These are phyloP conservation scores for Ylistrum balloti DNA, from an alignment of 1,140 invertebrate species.

Conservation along the genomic window DNA sequence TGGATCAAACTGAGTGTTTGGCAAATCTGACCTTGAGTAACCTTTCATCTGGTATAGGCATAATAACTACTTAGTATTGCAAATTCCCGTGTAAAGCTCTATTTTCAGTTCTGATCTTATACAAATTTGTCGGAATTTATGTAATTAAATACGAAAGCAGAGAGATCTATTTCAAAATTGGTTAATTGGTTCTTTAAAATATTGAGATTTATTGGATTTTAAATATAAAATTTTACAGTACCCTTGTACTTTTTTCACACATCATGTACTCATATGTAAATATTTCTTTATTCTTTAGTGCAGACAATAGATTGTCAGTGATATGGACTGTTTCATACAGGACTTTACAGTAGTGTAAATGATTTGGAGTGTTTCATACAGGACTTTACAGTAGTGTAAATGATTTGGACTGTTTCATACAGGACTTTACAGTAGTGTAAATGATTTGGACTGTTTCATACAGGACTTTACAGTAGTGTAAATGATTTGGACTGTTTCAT, in stretches of 20 bases:
- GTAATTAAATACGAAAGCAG: background rate
- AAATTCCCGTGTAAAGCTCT: background rate
- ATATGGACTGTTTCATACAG: too few relatives aligned
- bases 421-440: too few relatives aligned
- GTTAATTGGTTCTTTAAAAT: conserved; percentile 1
- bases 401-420: too few relatives aligned
- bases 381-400: too few relatives aligned
- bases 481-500: too few relatives aligned
- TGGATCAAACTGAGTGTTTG: background rate
- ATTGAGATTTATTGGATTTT: background rate
- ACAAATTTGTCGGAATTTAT: background rate
- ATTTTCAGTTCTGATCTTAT: background rate
- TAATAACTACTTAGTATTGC: background rate
- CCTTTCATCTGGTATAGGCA: background rate
- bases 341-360: too few relatives aligned
- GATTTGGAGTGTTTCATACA: too few relatives aligned
- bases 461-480: too few relatives aligned
- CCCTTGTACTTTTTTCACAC: background rate
- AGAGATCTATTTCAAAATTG: background rate
- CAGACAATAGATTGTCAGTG: too few relatives aligned
- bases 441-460: too few relatives aligned
- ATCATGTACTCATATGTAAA: background rate
- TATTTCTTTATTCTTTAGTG: background rate
- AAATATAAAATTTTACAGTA: background rate
- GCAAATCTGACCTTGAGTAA: background rate